Evolutionary conservation across 1,140 invertebrate species (phyloP), one percentile per base, ranked within the genome.

Genomic region (Lepidostoma basale): DNA sequence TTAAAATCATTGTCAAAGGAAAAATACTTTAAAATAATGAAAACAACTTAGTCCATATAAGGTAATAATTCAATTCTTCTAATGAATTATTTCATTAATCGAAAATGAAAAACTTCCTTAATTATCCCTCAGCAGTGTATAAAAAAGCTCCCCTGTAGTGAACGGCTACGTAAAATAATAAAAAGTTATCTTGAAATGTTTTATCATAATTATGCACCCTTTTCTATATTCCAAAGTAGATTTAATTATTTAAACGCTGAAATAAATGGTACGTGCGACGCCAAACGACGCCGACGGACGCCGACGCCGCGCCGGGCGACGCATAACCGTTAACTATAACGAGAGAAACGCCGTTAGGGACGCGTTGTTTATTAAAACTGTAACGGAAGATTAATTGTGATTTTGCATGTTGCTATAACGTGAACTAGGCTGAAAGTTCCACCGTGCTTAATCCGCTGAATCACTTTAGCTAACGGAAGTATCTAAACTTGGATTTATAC

Each of bases 321-420:
- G 59, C 28, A 70, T 66, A 70, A 70, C 68, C 44, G 56, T 70
- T 62, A 70, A 67, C 40, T 63, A 67, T 67, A 49, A 70, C 52
- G 69, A 70, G 49, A 52, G 44, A 42, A 62, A 60, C 49, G 49
- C 26, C 64, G 63, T 26, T 45, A 42, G 54, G 54, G 16, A 52
- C 22, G 60, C 16, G 23, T 52, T 52, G 30, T 52, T 39, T 63
- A 56, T 60, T 70, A 65, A 65, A 67, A 71, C 49, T 49, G 49
- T 60, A 67, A 62, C 40, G 25, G 5, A 68, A 71, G 65, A 71
- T 71, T 71, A 68, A 68, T 68, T 64, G 65, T 68, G 45, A 65
- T 68, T 71, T 67, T 44, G 69, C 69, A 71, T 71, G 69, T 68
- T 62, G 64, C 28, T 67, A 60, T 62, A 42, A 63, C 45, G 28